A percentile compares a stretch with the other conserved stretches of the same genome.
Conservation (phyloP, 2,888 invertebrate genomes). For the Andrena bucephala region DNA sequence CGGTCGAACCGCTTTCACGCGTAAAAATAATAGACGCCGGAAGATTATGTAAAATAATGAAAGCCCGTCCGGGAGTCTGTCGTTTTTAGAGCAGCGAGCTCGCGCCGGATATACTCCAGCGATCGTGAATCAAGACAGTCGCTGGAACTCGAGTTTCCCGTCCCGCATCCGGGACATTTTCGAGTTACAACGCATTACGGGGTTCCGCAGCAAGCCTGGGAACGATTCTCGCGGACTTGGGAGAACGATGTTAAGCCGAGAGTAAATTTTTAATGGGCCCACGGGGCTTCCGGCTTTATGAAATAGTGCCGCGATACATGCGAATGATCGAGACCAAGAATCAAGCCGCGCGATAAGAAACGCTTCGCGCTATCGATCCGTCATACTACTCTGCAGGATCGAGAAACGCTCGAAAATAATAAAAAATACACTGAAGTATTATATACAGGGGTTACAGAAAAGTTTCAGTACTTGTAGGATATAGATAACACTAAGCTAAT, state of each 20-base stretch:
- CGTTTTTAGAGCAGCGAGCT: neutral
- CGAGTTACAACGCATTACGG: constrained; percentile 60
- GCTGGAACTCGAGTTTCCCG: constrained; percentile 43
- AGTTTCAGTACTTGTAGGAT: neutral
- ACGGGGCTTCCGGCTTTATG: constrained; percentile 48
- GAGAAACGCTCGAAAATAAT: neutral
- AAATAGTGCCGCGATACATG: constrained; percentile 63
- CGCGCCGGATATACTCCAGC: constrained; percentile 8
- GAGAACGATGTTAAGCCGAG: constrained; percentile 63
- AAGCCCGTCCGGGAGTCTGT: neutral
- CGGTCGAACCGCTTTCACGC: neutral
- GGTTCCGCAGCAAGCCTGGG: constrained; percentile 41
- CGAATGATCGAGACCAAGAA: constrained; percentile 55
- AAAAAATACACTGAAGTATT: neutral
- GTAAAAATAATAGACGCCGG: constrained; percentile 13
- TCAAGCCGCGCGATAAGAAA: constrained; percentile 50
- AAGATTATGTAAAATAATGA: constrained; percentile 21
- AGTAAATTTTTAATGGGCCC: constrained; percentile 69
- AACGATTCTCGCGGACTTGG: constrained; percentile 55
- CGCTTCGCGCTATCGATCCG: constrained; percentile 19
- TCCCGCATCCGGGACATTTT: constrained; percentile 50
- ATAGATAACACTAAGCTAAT: no score
- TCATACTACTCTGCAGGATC: neutral
- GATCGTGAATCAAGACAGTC: constrained; percentile 32
- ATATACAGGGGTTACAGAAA: neutral